Evolutionary conservation across 2,113 vertebrate species (phyloP), one percentile per base, ranked within the genome.

Genomic region (Chrysemys picta): DNA sequence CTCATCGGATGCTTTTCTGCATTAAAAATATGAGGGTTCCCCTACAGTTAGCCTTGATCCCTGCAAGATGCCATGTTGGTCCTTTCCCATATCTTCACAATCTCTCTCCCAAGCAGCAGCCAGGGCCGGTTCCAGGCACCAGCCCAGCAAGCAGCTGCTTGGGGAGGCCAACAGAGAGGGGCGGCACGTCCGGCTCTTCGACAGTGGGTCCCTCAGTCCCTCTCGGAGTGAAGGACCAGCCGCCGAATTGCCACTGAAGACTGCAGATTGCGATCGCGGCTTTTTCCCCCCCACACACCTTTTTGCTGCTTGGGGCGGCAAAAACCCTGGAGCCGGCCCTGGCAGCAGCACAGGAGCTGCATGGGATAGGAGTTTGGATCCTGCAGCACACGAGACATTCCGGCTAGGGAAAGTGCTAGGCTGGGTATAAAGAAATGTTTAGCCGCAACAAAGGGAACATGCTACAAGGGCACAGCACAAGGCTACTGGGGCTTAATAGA

Each of bases 11-110:
- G 75, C 93, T 96, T 93, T 83, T 91, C 81, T 88, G 94, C 89
- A 82, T 83, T 95, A 97, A 88, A 89, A 91, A 95, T 2, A 87
- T 78, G 59, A 88, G 75, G 79, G 79, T 76, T 95, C 88, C 86
- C 47, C 75, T 94, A 83, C 85, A 85, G 90, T 92, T 93, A 91
- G 76, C 89, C 90, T 13, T n/a, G 42, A 94, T 90, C 89, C 95
- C 84, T 17, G 5, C 57, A 50, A 79, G 50, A 14, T 80, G 89
- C 91, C 82, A 49, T 87, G 81, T 95, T 85, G 79, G 87, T 93
- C 79, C 82, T 88, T 88, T 92, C 42, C 47, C 82, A 93, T 94
- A 92, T 87, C 95, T 95, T 96, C 90, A 92, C 75, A 81, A 89
- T 91, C 57, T 79, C 80, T 84, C 27, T 81, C 94, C 87, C 59